Base-by-base conservation (phyloP, 37 sponge, comb jelly and placozoan genomes). In the Chondrilla cf. caribensis region DNA sequence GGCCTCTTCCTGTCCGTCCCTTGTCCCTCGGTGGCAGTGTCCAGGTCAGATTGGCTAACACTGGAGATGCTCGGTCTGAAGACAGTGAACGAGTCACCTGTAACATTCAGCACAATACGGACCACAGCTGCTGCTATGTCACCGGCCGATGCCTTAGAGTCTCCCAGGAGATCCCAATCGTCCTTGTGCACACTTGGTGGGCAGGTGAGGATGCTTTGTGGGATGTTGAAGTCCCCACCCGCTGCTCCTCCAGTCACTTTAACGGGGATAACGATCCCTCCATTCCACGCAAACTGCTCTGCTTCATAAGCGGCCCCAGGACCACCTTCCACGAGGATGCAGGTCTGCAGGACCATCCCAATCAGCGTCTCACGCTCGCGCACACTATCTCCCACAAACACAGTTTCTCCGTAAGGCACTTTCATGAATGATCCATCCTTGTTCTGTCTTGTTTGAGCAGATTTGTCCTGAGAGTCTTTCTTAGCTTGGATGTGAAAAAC, bases 301-400 rank as follows among this genome's bases (percentile, higher is more conserved):
- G 86, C 93, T 58, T 95, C 95, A 77, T 92, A 91, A 25, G 95
- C 92, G 28, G 95, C 95, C 9, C 90, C 90, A 19, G 93, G 93
- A 11, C 95, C 95, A 43, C 95, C 95, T 58, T 94, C 95, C 14
- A 94, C 54, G 19, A 94, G 60, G 44, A 94, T 58, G 58, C 95
- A 91, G 1, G 83, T 44, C 19, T 83, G 71, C 2, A 94, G 36
- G 14, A 89, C 84, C 17, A 37, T 28, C 0, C 90, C 82, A 24
- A 86, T 84, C n/a, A 91, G 71, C 73, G 79, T 86, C 60, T 91
- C 90, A 65, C 93, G 54, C 83, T 94, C 89, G 3, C 95, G 79
- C 1, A 94, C 85, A 67, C 90, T 86, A 32, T 83, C 79, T 3
- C 94, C 92, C 58, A 68, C 60, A 75, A 94, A 91, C 9, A 94